These are phyloP conservation scores for Lateolabrax maculatus DNA, from an alignment of 2,797 vertebrate species.

Conservation along the genomic window DNA sequence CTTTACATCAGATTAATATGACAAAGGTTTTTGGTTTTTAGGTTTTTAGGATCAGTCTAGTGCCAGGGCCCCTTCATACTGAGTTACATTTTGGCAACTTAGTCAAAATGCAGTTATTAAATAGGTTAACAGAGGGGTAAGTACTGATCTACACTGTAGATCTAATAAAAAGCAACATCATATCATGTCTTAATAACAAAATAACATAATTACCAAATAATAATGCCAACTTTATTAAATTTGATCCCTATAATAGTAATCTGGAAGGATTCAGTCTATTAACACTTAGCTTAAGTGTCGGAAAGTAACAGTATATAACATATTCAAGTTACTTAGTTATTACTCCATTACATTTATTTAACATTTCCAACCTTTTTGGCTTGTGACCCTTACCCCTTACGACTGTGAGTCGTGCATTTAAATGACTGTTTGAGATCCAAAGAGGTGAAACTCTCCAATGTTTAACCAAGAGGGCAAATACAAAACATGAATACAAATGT, in stretches of 20 bases:
- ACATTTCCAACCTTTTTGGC: background rate
- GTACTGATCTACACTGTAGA: background rate
- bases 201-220: background rate
- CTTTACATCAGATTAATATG: background rate
- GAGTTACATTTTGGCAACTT: background rate
- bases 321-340: background rate
- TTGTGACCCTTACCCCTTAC: background rate
- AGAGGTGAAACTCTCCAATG: background rate
- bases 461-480: background rate
- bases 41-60: background rate
- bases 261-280: background rate
- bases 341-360: background rate
- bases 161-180: background rate
- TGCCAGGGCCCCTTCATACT: background rate
- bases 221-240: background rate
- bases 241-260: background rate
- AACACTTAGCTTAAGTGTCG: background rate
- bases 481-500: background rate
- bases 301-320: background rate
- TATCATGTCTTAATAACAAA: background rate
- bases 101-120: background rate
- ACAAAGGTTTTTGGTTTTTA: background rate
- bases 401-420: background rate
- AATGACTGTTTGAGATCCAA: background rate
- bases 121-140: background rate